Evolutionary conservation across 2,888 invertebrate genomes (phyloP).

Genomic region (Leucozona laternaria): DNA sequence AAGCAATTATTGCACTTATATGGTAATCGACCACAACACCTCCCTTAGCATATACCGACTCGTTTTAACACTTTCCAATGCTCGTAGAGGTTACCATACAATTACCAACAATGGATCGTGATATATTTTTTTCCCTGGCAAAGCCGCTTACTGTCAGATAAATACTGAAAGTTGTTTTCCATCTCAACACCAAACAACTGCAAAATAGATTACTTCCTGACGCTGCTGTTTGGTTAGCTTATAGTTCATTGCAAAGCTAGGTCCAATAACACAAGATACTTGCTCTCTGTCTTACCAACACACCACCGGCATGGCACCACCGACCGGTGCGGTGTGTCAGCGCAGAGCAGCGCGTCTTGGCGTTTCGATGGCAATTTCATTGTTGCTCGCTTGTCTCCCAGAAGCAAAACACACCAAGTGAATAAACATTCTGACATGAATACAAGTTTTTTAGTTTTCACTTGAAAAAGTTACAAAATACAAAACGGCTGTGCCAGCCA

Average conservation of each 20-base stretch:
- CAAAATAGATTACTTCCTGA: conserved; percentile 66
- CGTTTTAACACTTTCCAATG: conserved; percentile 26
- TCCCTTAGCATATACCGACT: neutral
- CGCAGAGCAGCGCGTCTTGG: neutral
- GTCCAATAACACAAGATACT: neutral
- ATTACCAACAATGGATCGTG: conserved; percentile 19
- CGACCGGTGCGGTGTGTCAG: neutral
- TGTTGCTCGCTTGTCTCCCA: conserved; percentile 5
- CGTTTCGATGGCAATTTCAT: conserved; percentile 8
- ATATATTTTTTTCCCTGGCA: conserved; percentile 3
- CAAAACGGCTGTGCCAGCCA: conserved; percentile 30
- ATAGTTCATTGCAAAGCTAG: neutral
- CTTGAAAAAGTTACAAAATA: conserved; percentile 54
- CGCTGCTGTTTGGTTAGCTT: conserved; percentile 48
- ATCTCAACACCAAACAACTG: conserved; percentile 49
- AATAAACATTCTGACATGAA: conserved; percentile 54
- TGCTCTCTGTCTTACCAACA: no score
- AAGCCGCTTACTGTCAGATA: conserved; percentile 12
- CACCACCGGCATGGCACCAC: no score
- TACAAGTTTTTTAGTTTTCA: conserved; percentile 52
- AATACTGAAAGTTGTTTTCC: conserved; percentile 62
- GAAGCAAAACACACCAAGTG: conserved; percentile 2
- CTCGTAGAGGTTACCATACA: neutral
- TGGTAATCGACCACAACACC: conserved; percentile 19
- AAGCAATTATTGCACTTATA: conserved; percentile 13